Percentiles rank a stretch among this genome's conserved stretches.
These are phyloP conservation scores for Cepaea hortensis DNA, from an alignment of 2,888 invertebrate species.

Conservation along the genomic window DNA sequence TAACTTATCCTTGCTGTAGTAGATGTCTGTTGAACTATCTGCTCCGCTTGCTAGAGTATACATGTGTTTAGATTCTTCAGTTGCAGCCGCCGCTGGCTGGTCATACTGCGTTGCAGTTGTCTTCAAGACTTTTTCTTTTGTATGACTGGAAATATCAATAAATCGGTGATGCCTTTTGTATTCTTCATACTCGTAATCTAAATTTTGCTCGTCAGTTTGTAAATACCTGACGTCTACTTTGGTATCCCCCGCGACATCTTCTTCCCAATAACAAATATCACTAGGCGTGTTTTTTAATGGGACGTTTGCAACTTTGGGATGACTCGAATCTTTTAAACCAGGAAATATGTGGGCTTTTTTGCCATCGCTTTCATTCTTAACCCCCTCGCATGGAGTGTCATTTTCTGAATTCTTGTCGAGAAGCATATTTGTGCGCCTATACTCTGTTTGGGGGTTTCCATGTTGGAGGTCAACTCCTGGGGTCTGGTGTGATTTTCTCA, in stretches of 20 bases:
- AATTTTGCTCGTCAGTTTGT: background rate
- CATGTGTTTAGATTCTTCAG: background rate
- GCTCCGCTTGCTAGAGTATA: background rate
- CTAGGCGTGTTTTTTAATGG: background rate
- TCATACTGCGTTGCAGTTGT: background rate
- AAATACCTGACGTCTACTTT: background rate
- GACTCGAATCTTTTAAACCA: background rate
- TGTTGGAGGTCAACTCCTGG: too few relatives aligned
- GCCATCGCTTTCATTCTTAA: background rate
- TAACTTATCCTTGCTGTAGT: background rate
- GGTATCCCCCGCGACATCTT: background rate
- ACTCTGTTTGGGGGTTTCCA: background rate
- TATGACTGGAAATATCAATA: background rate
- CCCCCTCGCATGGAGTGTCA: background rate
- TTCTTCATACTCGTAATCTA: background rate
- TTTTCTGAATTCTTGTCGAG: background rate
- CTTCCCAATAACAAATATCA: background rate
- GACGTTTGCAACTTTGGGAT: background rate
- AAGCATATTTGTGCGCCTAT: background rate
- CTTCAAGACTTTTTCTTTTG: background rate
- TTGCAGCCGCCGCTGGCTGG: background rate
- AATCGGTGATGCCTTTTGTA: background rate
- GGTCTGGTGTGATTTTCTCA: background rate
- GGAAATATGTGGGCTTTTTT: background rate
- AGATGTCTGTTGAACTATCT: background rate